phyloP scores from a whole-genome alignment of 2,888 invertebrate species.

The Heliconius ethilla region DNA sequence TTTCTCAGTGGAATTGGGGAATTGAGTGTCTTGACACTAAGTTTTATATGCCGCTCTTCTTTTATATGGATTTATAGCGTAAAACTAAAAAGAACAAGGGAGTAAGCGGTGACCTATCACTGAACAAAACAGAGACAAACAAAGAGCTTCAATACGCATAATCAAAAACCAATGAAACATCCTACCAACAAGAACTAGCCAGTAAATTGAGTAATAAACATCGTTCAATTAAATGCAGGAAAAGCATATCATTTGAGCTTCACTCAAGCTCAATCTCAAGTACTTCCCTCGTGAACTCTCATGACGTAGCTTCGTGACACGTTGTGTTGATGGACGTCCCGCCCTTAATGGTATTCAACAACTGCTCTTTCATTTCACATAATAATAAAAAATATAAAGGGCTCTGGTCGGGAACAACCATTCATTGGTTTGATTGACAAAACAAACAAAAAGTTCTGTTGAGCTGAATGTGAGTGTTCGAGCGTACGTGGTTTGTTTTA shows the following conservation, averaged over 20 bases:
- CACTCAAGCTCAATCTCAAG: slow-evolving; percentile 26
- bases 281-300: slow-evolving; percentile 35
- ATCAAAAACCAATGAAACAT: too few relatives aligned
- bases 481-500: neutral
- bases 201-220: slow-evolving; percentile 19
- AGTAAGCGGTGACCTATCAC: too few relatives aligned
- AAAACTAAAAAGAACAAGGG: too few relatives aligned
- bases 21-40: too few relatives aligned
- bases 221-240: slow-evolving; percentile 26
- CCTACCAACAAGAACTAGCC: neutral
- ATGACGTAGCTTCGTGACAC: slow-evolving; percentile 5
- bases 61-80: too few relatives aligned
- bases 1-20: too few relatives aligned
- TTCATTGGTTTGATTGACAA: slow-evolving; percentile 44
- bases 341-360: slow-evolving; percentile 49
- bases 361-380: slow-evolving; percentile 47
- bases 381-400: slow-evolving; percentile 50
- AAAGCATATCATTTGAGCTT: slow-evolving; percentile 24
- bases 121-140: too few relatives aligned
- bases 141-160: too few relatives aligned
- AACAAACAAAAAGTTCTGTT: slow-evolving; percentile 37
- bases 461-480: neutral
- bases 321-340: slow-evolving; percentile 47
- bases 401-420: slow-evolving; percentile 34
- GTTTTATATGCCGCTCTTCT: too few relatives aligned